Conservation (phyloP, 2,888 invertebrate species). For the Pocota personata region DNA sequence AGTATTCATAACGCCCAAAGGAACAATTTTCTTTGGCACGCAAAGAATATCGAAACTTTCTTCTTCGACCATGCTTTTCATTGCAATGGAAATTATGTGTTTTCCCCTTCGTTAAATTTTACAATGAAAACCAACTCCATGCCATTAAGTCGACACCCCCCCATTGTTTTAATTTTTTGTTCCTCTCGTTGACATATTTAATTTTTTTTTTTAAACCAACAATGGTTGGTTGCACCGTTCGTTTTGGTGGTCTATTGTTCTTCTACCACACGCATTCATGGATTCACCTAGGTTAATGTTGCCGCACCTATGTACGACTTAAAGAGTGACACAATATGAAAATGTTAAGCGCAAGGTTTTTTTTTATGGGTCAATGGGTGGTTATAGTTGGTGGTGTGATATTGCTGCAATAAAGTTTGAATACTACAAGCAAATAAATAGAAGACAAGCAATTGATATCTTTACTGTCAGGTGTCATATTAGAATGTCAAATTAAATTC, state of each 20-base stretch:
- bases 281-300: slow-evolving; percentile 4
- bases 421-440: neutral
- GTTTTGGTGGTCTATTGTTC: slow-evolving; percentile 1
- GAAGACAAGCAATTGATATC: neutral
- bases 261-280: neutral
- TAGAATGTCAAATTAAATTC: neutral
- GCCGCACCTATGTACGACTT: neutral
- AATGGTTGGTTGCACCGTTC: slow-evolving; percentile 9
- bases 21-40: neutral
- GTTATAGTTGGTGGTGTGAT: neutral
- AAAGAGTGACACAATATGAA: neutral
- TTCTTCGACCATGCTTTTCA: neutral
- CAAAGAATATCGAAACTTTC: slow-evolving; percentile 2
- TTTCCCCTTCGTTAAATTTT: neutral
- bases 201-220: neutral
- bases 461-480: slow-evolving; percentile 12
- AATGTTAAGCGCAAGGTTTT: neutral
- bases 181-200: slow-evolving; percentile 14
- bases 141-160: slow-evolving; percentile 13
- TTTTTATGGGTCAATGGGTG: slow-evolving; percentile 19
- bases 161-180: slow-evolving; percentile 1
- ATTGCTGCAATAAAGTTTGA: neutral
- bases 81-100: neutral
- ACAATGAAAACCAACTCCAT: neutral
- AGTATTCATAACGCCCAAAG: neutral